These are phyloP conservation scores for Clarias batrachus DNA, from an alignment of 2,113 vertebrate species.

Conservation along the genomic window DNA sequence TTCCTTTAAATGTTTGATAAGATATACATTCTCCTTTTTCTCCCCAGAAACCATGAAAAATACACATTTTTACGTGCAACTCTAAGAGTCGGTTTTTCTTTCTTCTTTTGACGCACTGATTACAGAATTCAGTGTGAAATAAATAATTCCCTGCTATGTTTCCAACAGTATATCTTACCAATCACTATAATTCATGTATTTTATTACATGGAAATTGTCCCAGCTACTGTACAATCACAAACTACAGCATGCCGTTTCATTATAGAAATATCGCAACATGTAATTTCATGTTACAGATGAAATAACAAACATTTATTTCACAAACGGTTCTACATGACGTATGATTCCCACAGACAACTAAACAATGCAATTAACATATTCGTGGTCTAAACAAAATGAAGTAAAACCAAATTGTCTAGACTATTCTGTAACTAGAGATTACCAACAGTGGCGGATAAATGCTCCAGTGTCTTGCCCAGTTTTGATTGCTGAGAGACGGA, in stretches of 20 bases:
- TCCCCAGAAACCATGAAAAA: background rate
- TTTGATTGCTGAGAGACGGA: background rate
- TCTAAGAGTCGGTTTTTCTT: background rate
- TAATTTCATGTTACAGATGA: background rate
- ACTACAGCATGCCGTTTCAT: background rate
- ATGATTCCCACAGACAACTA: background rate
- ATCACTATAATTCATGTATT: background rate
- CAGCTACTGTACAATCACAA: background rate
- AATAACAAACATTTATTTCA: background rate
- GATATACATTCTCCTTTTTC: background rate
- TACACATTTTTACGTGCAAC: background rate
- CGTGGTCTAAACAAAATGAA: background rate
- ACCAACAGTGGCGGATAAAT: background rate
- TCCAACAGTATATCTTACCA: background rate
- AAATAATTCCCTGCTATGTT: background rate
- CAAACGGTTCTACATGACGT: background rate
- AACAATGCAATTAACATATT: background rate
- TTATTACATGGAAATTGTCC: background rate
- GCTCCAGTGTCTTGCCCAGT: background rate
- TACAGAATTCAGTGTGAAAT: conserved; percentile 1
- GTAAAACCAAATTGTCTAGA: background rate
- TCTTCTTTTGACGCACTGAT: background rate
- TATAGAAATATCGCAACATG: background rate
- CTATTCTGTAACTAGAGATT: background rate
- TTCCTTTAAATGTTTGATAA: background rate